A percentile compares a stretch with the other conserved stretches of the same genome.
Conservation (phyloP, 2,113 vertebrate genomes). For the Ciconia stormi region DNA sequence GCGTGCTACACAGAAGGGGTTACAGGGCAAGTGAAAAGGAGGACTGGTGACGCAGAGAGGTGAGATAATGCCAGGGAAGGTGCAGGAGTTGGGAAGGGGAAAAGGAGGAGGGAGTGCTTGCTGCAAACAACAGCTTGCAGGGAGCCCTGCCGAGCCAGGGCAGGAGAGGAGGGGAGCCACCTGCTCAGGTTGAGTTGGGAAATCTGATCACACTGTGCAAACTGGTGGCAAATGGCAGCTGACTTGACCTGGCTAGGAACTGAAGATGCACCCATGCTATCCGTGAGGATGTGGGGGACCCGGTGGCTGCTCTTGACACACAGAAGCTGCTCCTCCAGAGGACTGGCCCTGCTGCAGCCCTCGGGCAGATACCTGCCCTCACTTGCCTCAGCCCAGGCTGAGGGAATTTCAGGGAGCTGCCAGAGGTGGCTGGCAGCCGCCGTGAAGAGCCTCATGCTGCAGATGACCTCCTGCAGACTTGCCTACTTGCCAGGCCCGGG, state of each 20-base stretch:
- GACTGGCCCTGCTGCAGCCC: background rate
- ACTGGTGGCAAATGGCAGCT: background rate
- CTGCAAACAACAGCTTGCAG: background rate
- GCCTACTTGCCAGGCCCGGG: background rate
- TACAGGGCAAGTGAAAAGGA: background rate
- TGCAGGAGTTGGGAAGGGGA: background rate
- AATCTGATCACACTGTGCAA: background rate
- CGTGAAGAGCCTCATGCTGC: rapidly evolving
- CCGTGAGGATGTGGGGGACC: background rate
- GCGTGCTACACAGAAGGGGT: rapidly evolving
- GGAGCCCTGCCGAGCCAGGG: rapidly evolving
- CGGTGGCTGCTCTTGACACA: rapidly evolving
- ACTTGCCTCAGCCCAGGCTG: rapidly evolving
- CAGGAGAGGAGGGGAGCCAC: background rate
- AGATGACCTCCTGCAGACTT: background rate
- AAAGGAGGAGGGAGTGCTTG: background rate
- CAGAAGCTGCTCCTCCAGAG: background rate
- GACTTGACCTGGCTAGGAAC: background rate
- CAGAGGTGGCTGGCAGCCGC: background rate
- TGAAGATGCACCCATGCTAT: background rate
- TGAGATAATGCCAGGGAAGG: background rate
- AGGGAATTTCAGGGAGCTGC: background rate
- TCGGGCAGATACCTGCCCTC: background rate
- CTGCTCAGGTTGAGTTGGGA: background rate
- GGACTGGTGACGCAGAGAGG: background rate